Evolutionary conservation across 2,888 invertebrate species (phyloP).

Genomic region (Alcis repandata): DNA sequence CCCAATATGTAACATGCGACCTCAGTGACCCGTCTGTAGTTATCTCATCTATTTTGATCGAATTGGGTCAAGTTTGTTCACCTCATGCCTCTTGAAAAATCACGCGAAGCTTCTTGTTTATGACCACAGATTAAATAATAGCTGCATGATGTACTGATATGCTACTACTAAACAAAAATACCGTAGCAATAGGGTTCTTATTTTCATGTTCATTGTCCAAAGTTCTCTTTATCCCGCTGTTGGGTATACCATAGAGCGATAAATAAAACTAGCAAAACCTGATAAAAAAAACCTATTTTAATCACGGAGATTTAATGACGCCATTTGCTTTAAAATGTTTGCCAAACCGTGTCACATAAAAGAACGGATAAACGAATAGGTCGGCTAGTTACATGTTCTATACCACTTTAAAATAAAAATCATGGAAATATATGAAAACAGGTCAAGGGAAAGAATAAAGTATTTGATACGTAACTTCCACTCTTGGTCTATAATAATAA

Average conservation of each 20-base stretch:
- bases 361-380: not conserved
- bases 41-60: slow-evolving; percentile 35
- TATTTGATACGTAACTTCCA: not conserved
- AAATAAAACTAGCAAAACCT: too few species aligned
- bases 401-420: not conserved
- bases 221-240: too few species aligned
- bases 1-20: slow-evolving; percentile 36
- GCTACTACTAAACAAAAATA: too few species aligned
- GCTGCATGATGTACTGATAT: too few species aligned
- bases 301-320: too few species aligned
- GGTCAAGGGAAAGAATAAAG: not conserved
- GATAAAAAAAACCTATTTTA: too few species aligned
- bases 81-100: slow-evolving; percentile 13
- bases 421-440: not conserved
- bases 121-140: not conserved
- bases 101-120: not conserved
- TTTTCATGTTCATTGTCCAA: too few species aligned
- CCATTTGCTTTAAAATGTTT: too few species aligned
- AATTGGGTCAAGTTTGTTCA: slow-evolving; percentile 52
- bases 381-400: not conserved
- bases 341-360: too few species aligned
- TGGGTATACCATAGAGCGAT: too few species aligned
- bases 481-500: not conserved
- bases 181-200: too few species aligned
- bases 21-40: slow-evolving; percentile 39